Percentiles rank a stretch among this genome's conserved stretches.
Evolutionary conservation across 2,113 vertebrate species (phyloP).

Genomic region (Muntiacus muntjak): DNA sequence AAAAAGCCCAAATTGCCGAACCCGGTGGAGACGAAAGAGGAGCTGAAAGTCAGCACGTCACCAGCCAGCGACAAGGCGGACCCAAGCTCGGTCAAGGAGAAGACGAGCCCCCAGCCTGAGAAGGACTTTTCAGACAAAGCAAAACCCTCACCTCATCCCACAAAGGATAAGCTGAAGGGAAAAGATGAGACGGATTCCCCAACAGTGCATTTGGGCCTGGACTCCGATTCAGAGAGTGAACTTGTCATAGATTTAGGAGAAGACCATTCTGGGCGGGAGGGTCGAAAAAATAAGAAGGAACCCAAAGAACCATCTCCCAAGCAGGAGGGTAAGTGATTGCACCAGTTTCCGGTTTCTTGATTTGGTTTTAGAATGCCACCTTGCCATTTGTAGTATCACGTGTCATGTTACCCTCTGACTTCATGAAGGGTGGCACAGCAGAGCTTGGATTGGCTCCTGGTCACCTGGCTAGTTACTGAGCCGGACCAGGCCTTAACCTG

Average conservation of each 20-base stretch:
- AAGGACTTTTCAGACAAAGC: conserved; percentile 89
- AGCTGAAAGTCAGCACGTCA: conserved; percentile 75
- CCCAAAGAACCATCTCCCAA: conserved; percentile 85
- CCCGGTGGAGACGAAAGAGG: conserved; percentile 86
- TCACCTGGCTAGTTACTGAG: background rate
- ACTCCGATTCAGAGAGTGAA: conserved; percentile 97
- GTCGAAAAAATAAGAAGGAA: conserved; percentile 91
- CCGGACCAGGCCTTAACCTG: background rate
- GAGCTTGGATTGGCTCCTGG: accelerated
- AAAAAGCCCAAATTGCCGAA: conserved; percentile 82
- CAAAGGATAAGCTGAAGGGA: conserved; percentile 87
- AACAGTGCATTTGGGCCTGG: conserved; percentile 86
- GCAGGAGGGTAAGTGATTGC: conserved; percentile 87
- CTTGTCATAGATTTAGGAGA: conserved; percentile 98
- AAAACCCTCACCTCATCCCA: conserved; percentile 79
- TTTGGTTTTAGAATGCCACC: background rate
- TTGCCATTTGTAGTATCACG: accelerated
- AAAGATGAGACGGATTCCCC: conserved; percentile 88
- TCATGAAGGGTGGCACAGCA: background rate
- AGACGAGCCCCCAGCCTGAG: conserved; percentile 81
- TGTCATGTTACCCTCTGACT: accelerated
- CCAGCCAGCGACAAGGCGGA: conserved; percentile 82
- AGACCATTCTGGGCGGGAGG: conserved; percentile 90
- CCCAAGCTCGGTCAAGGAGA: conserved; percentile 81
- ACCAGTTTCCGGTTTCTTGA: background rate